These are phyloP conservation scores for Pluvialis apricaria DNA, from an alignment of 2,113 vertebrate species.

Conservation along the genomic window DNA sequence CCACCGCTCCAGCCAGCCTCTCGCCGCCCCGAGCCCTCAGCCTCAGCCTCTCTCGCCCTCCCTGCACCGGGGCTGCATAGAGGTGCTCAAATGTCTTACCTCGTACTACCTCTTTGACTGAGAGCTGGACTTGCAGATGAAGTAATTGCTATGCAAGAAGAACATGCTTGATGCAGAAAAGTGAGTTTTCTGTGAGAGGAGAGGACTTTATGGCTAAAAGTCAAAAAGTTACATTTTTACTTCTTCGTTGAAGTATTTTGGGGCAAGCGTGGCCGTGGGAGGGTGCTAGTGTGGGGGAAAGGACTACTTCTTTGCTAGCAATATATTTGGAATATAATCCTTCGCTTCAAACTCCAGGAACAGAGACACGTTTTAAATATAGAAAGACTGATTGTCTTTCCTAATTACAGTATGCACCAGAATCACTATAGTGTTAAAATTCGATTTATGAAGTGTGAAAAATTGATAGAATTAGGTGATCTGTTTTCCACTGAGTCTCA, in stretches of 20 bases:
- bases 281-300: background rate
- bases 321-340: background rate
- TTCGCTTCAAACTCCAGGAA: background rate
- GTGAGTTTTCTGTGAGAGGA: background rate
- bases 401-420: background rate
- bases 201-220: background rate
- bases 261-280: accelerated
- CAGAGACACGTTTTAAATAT: background rate
- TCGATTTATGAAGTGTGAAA: background rate
- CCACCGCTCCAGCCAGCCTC: background rate
- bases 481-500: background rate
- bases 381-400: background rate
- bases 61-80: accelerated
- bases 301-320: background rate
- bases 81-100: background rate
- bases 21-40: accelerated
- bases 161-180: background rate
- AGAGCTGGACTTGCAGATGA: background rate
- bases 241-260: background rate
- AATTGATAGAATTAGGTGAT: background rate
- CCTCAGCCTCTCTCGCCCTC: background rate
- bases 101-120: background rate
- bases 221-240: background rate
- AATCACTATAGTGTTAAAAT: background rate
- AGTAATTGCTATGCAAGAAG: background rate